A percentile compares a stretch with the other conserved stretches of the same genome.
Conservation (phyloP, 2,888 invertebrate genomes). For the Drosophila cognata region DNA sequence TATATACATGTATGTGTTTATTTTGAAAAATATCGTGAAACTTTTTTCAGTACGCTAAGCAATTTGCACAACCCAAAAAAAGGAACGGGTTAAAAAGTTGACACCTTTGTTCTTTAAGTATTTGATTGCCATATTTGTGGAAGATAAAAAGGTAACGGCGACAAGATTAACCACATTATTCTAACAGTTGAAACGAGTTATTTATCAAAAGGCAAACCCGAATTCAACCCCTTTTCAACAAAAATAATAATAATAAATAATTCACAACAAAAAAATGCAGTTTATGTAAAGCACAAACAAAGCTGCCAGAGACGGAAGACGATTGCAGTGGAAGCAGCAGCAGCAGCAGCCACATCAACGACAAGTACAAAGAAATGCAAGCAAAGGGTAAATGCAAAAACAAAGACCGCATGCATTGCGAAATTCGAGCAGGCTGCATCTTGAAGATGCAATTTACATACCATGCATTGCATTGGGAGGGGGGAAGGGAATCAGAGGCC, state of each 20-base stretch:
- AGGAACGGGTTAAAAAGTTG: slow-evolving; percentile 61
- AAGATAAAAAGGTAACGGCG: slow-evolving; percentile 80
- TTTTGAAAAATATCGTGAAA: neutral
- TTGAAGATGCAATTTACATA: slow-evolving; percentile 75
- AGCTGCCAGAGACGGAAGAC: slow-evolving; percentile 40
- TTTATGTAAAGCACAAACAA: slow-evolving; percentile 49
- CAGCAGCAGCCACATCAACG: slow-evolving; percentile 22
- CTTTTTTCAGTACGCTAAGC: slow-evolving; percentile 14
- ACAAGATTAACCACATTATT: slow-evolving; percentile 80
- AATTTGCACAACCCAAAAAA: neutral
- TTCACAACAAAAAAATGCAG: slow-evolving; percentile 30
- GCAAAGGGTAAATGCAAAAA: slow-evolving; percentile 65
- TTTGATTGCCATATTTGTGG: slow-evolving; percentile 80
- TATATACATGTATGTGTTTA: neutral
- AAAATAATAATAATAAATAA: slow-evolving; percentile 47
- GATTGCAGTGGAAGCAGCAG: slow-evolving; percentile 7
- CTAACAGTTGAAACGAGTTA: slow-evolving; percentile 73
- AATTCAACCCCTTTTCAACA: slow-evolving; percentile 59
- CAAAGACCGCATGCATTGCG: slow-evolving; percentile 59
- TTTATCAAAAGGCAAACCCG: slow-evolving; percentile 57
- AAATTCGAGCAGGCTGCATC: slow-evolving; percentile 71
- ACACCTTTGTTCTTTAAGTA: slow-evolving; percentile 74
- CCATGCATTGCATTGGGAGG: neutral
- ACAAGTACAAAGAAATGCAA: slow-evolving; percentile 23
- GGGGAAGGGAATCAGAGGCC: slow-evolving; percentile 3